These are phyloP conservation scores for Tapirus terrestris DNA, from an alignment of 2,113 vertebrate species.

Conservation along the genomic window DNA sequence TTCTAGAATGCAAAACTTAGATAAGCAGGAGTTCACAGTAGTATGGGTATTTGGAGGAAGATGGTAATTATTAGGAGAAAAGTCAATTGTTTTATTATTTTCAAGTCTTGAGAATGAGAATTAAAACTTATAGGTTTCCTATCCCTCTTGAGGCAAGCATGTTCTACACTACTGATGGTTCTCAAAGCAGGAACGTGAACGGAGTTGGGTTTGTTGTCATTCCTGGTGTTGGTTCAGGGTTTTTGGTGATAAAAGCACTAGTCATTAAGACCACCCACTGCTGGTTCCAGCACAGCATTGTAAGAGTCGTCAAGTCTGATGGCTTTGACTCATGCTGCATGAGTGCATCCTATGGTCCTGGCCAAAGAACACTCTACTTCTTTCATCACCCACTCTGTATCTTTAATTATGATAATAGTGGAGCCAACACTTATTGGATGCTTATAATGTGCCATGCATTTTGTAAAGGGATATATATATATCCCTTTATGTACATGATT, in stretches of 20 bases:
- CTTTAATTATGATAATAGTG: conserved; percentile 3
- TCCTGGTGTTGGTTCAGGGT: background rate
- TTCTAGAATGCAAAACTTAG: conserved; percentile 1
- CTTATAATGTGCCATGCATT: background rate
- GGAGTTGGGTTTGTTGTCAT: background rate
- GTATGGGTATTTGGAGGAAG: background rate
- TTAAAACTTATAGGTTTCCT: background rate
- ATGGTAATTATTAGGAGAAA: background rate
- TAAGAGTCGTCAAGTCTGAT: conserved; percentile 17
- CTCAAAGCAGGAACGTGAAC: background rate
- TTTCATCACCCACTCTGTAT: background rate
- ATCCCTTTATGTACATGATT: background rate
- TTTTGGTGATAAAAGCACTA: background rate
- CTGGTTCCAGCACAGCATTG: background rate
- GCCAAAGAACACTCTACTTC: background rate
- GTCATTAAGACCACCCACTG: background rate
- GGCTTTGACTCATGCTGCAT: background rate
- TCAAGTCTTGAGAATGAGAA: background rate
- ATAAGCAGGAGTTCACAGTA: background rate
- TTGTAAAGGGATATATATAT: background rate
- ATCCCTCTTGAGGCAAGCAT: background rate
- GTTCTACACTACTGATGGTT: background rate
- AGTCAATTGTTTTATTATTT: background rate
- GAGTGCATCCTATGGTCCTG: background rate
- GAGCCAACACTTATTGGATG: background rate